Evolutionary conservation across 2,888 invertebrate genomes (phyloP).

Genomic region (Slavum lentiscoides): DNA sequence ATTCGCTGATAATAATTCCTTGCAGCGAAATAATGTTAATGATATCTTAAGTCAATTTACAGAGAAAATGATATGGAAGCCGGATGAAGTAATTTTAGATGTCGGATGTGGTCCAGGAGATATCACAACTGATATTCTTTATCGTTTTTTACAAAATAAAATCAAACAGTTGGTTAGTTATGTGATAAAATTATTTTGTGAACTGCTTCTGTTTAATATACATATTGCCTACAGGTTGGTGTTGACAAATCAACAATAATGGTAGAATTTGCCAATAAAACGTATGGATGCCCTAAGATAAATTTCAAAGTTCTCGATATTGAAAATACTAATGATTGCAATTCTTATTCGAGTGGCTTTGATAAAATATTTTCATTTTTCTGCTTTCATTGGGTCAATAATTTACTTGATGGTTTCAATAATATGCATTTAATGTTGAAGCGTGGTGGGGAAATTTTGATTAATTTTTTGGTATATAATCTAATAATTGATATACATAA

Average conservation of each 20-base stretch:
- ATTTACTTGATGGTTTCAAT: slow-evolving; percentile 13
- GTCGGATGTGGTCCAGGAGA: slow-evolving; percentile 58
- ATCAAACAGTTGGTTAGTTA: slow-evolving; percentile 52
- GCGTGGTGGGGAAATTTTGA: slow-evolving; percentile 41
- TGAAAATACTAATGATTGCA: slow-evolving; percentile 31
- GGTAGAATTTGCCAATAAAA: slow-evolving; percentile 31
- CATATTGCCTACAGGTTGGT: slow-evolving; percentile 1
- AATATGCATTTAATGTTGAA: slow-evolving; percentile 37
- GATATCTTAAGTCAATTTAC: slow-evolving; percentile 8
- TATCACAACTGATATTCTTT: slow-evolving; percentile 62
- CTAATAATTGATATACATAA: slow-evolving; percentile 35
- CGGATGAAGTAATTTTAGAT: slow-evolving; percentile 63
- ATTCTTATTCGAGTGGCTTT: neutral
- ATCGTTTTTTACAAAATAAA: slow-evolving; percentile 65
- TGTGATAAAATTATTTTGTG: neutral
- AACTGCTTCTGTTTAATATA: neutral
- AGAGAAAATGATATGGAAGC: slow-evolving; percentile 61
- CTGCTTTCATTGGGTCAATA: slow-evolving; percentile 41
- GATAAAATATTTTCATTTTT: slow-evolving; percentile 46
- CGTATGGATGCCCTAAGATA: neutral
- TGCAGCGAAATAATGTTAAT: slow-evolving; percentile 32
- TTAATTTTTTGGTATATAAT: slow-evolving; percentile 28
- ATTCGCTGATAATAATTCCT: slow-evolving; percentile 7
- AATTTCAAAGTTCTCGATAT: slow-evolving; percentile 35
- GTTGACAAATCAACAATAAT: slow-evolving; percentile 40